These are phyloP conservation scores for Anisognathus igniventris DNA, from an alignment of 2,797 vertebrate species.

Conservation along the genomic window DNA sequence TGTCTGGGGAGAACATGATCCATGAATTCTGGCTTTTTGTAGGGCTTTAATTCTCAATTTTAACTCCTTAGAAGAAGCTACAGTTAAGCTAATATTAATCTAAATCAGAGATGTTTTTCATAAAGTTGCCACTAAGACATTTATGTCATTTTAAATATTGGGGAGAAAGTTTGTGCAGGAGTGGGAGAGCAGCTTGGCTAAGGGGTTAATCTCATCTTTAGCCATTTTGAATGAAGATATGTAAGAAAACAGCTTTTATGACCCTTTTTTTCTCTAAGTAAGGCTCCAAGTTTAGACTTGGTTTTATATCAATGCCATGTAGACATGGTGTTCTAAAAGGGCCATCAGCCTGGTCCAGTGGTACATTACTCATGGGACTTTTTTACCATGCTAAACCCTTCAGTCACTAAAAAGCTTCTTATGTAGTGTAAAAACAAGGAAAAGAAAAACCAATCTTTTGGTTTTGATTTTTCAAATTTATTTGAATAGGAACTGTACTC, in stretches of 20 bases:
- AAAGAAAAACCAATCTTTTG: neutral
- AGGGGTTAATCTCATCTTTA: neutral
- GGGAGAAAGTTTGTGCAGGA: neutral
- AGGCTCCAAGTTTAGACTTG: neutral
- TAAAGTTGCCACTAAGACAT: neutral
- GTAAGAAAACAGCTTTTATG: neutral
- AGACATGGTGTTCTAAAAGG: neutral
- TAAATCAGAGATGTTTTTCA: neutral
- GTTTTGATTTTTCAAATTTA: neutral
- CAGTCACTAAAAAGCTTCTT: neutral
- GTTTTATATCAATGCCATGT: neutral
- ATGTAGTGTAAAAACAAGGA: neutral
- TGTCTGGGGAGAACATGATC: neutral
- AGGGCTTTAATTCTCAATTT: neutral
- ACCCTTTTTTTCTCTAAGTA: neutral
- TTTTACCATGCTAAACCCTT: neutral
- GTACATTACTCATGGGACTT: neutral
- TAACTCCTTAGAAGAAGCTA: neutral
- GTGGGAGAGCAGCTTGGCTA: neutral
- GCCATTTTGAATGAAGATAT: neutral
- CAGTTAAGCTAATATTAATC: neutral
- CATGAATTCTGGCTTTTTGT: neutral
- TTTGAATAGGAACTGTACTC: neutral
- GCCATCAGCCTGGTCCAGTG: neutral
- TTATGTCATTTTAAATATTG: neutral